phyloP scores from a whole-genome alignment of 1,140 invertebrate species.

The Brachionus angularis region DNA sequence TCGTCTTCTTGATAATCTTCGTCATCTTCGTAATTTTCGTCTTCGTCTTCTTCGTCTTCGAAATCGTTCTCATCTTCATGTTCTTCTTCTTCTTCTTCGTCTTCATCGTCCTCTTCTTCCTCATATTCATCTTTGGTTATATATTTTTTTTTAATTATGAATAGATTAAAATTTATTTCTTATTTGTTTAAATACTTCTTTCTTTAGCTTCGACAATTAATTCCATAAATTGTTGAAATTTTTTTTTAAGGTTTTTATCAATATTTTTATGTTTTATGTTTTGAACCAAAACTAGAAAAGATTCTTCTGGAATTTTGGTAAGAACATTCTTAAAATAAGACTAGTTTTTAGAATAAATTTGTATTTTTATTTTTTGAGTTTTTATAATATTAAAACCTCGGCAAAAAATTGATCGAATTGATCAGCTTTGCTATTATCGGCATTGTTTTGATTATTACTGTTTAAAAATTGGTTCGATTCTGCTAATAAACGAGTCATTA shows the following conservation, averaged over 20 bases:
- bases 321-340: slow-evolving; percentile 6
- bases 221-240: slow-evolving; percentile 38
- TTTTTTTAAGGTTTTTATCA: slow-evolving; percentile 29
- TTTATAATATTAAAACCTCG: too few species aligned
- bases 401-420: too few species aligned
- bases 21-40: not conserved
- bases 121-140: not conserved
- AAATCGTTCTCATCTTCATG: not conserved
- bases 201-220: slow-evolving; percentile 21
- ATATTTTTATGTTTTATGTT: slow-evolving; percentile 36
- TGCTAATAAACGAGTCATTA: too few species aligned
- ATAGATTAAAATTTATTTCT: too few species aligned
- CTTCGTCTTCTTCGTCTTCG: not conserved
- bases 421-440: too few species aligned
- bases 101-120: not conserved
- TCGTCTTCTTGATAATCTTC: slow-evolving; percentile 11
- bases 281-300: slow-evolving; percentile 21
- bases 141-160: too few species aligned
- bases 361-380: too few species aligned
- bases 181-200: too few species aligned
- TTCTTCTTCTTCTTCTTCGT: not conserved
- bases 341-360: too few species aligned
- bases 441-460: too few species aligned
- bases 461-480: too few species aligned
- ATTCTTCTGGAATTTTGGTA: slow-evolving; percentile 32